These are phyloP conservation scores for Antitype chi DNA, from an alignment of 2,888 invertebrate genomes.

Conservation along the genomic window DNA sequence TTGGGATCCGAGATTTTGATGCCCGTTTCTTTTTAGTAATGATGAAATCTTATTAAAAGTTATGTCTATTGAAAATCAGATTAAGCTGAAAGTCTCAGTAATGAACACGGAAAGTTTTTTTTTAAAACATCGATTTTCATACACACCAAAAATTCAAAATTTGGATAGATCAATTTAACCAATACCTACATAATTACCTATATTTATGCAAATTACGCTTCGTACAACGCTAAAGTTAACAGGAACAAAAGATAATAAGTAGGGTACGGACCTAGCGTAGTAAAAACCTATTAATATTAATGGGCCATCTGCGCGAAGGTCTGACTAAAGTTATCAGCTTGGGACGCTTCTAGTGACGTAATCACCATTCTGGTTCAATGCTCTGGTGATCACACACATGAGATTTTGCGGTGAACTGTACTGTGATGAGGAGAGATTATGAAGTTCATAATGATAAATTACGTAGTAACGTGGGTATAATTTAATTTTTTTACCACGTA, in stretches of 20 bases:
- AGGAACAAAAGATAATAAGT: constrained; percentile 64
- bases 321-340: constrained; percentile 57
- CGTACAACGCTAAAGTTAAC: constrained; percentile 39
- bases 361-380: constrained; percentile 63
- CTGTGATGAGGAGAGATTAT: constrained; percentile 26
- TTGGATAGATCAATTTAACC: constrained; percentile 5
- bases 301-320: constrained; percentile 59
- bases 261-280: constrained; percentile 52
- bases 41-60: not conserved
- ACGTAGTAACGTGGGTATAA: not conserved
- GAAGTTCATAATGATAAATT: constrained; percentile 30
- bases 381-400: constrained; percentile 52
- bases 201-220: constrained; percentile 52
- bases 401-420: constrained; percentile 34
- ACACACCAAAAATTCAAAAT: not conserved
- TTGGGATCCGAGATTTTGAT: not conserved
- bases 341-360: constrained; percentile 53
- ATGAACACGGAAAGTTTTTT: not conserved
- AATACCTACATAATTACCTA: constrained; percentile 27
- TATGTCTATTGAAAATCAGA: not conserved
- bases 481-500: not conserved
- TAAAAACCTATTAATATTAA: constrained; percentile 67
- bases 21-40: not conserved
- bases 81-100: not conserved
- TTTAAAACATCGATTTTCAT: not conserved